Conservation (phyloP, 2,888 invertebrate species). For the Agapetus fuscipes region DNA sequence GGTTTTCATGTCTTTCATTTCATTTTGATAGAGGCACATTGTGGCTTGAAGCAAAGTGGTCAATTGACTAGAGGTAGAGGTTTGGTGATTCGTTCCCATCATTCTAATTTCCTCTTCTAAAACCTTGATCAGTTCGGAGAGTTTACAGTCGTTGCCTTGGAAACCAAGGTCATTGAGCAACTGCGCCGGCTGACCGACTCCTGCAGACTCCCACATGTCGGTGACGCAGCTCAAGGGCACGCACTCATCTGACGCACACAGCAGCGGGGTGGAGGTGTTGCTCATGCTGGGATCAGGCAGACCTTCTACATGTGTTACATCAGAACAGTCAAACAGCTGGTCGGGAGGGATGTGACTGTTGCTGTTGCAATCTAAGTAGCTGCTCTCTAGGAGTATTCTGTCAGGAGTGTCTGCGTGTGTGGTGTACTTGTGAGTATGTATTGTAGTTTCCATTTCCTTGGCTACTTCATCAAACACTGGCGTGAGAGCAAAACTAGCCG, state of each 20-base stretch:
- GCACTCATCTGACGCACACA: background rate
- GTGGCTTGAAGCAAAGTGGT: constrained; percentile 49
- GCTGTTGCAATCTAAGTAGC: constrained; percentile 16
- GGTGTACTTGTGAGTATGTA: too few relatives aligned
- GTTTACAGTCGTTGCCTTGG: constrained; percentile 44
- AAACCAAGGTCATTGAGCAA: constrained; percentile 62
- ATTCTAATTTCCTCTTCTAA: constrained; percentile 54
- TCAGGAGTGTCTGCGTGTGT: too few relatives aligned
- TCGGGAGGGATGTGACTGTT: constrained; percentile 12
- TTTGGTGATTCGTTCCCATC: constrained; percentile 6
- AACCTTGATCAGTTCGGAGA: constrained; percentile 53
- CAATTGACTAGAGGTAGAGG: constrained; percentile 35
- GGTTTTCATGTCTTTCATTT: constrained; percentile 50
- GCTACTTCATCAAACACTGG: background rate
- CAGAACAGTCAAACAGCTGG: too few relatives aligned
- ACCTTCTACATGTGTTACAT: background rate
- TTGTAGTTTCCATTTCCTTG: background rate
- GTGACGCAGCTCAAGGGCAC: constrained; percentile 33
- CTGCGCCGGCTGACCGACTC: constrained; percentile 53
- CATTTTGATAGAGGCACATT: constrained; percentile 56
- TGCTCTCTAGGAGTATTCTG: too few relatives aligned
- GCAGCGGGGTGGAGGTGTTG: background rate
- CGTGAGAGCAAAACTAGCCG: background rate
- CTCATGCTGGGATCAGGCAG: background rate
- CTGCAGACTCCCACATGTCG: constrained; percentile 65